Conservation (phyloP, 2,888 invertebrate species). For the Drosophila anceps region DNA sequence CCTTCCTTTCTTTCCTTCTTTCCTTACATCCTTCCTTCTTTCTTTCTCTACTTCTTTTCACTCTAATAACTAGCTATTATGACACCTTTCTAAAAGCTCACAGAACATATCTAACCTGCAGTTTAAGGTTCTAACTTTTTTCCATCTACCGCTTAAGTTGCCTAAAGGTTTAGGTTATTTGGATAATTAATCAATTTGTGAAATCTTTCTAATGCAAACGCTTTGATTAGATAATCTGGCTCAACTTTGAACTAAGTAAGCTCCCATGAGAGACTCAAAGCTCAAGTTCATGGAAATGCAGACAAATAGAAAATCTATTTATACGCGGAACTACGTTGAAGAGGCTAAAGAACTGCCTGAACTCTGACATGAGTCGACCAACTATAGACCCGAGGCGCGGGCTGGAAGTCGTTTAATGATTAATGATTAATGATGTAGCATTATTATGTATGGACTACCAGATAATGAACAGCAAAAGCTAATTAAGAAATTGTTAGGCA, state of each 20-base stretch:
- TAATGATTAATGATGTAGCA: slow-evolving; percentile 52
- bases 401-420: slow-evolving; percentile 39
- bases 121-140: background rate
- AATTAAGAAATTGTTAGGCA: slow-evolving; percentile 69
- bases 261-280: slow-evolving; percentile 9
- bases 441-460: slow-evolving; percentile 38
- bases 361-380: slow-evolving; percentile 34
- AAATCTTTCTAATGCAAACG: background rate
- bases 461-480: slow-evolving; percentile 56
- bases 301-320: slow-evolving; percentile 7
- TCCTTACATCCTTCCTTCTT: background rate
- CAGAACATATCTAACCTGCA: background rate
- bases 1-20: background rate
- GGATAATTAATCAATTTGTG: background rate
- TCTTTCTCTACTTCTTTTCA: no score
- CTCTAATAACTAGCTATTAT: background rate
- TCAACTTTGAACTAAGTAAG: background rate
- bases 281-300: background rate
- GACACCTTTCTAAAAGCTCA: background rate
- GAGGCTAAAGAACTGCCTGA: slow-evolving; percentile 19
- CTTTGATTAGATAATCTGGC: slow-evolving; percentile 5
- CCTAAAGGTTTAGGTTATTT: slow-evolving; percentile 5
- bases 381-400: slow-evolving; percentile 21
- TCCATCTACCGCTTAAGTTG: background rate
- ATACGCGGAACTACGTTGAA: slow-evolving; percentile 14